These are phyloP conservation scores for Ophraella communa DNA, from an alignment of 2,888 invertebrate species.

Conservation along the genomic window DNA sequence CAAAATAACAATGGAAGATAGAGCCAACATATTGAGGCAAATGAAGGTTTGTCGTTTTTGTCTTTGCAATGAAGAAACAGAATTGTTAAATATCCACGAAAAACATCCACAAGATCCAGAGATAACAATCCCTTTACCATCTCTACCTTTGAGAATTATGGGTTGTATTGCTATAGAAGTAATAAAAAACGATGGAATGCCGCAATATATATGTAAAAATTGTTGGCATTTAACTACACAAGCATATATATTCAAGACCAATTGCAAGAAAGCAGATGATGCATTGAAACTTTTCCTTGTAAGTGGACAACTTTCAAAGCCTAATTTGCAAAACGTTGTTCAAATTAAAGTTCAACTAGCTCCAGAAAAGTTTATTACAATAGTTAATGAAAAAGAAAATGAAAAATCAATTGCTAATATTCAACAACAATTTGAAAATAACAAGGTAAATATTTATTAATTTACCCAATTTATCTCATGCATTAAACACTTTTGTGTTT, in stretches of 20 bases:
- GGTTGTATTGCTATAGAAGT: conserved; percentile 80
- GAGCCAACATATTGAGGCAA: conserved; percentile 59
- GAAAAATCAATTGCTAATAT: background rate
- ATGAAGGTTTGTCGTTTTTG: conserved; percentile 79
- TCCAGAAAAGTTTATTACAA: conserved; percentile 50
- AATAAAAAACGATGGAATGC: conserved; percentile 75
- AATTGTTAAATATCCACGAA: conserved; percentile 72
- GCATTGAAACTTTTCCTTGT: conserved; percentile 72
- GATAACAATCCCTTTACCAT: conserved; percentile 65
- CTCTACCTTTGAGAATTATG: conserved; percentile 75
- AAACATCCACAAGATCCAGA: conserved; percentile 62
- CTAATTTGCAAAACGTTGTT: conserved; percentile 34
- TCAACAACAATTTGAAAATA: background rate
- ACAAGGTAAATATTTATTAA: background rate
- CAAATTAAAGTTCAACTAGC: conserved; percentile 19
- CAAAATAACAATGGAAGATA: conserved; percentile 42
- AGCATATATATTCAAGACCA: conserved; percentile 76
- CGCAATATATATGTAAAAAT: conserved; percentile 71
- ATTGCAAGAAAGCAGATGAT: conserved; percentile 78
- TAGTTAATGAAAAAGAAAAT: conserved; percentile 46
- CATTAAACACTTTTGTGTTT: background rate
- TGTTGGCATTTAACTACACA: conserved; percentile 74
- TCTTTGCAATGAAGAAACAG: conserved; percentile 66
- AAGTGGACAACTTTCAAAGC: conserved; percentile 64
- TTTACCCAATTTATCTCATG: background rate